These are phyloP conservation scores for Asarcornis scutulata DNA, from an alignment of 2,113 vertebrate species.

Conservation along the genomic window DNA sequence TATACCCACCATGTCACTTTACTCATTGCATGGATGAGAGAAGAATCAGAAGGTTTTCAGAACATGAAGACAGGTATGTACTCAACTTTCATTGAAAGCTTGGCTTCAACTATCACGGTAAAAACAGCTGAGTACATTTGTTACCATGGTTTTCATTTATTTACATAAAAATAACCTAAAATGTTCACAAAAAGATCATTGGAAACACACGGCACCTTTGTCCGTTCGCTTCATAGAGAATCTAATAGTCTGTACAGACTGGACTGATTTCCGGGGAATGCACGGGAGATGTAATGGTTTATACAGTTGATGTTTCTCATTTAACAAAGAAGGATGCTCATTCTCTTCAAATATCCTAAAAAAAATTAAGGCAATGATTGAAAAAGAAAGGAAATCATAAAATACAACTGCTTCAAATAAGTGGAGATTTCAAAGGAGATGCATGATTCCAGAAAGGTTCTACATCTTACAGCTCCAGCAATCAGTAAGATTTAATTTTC, in stretches of 20 bases:
- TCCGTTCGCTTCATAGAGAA: constrained; percentile 44
- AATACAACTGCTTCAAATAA: background rate
- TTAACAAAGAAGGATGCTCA: constrained; percentile 18
- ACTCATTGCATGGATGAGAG: background rate
- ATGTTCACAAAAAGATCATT: background rate
- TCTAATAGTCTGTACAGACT: constrained; percentile 31
- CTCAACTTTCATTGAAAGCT: background rate
- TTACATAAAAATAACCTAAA: background rate
- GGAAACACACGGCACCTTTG: constrained; percentile 66
- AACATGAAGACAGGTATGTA: background rate
- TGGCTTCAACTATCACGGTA: background rate
- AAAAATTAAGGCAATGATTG: background rate
- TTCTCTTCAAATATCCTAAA: constrained; percentile 67
- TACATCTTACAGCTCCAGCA: background rate
- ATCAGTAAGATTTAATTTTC: background rate
- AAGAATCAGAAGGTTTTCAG: background rate
- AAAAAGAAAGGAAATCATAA: constrained; percentile 8
- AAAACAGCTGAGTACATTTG: background rate
- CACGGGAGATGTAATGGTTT: constrained; percentile 45
- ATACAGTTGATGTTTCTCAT: constrained; percentile 41
- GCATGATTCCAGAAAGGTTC: background rate
- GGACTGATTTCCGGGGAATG: constrained; percentile 60
- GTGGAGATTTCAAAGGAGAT: background rate
- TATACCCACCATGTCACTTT: background rate
- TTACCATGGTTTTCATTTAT: background rate